Evolutionary conservation across 2,888 invertebrate genomes (phyloP).

Genomic region (Maniola hyperantus): DNA sequence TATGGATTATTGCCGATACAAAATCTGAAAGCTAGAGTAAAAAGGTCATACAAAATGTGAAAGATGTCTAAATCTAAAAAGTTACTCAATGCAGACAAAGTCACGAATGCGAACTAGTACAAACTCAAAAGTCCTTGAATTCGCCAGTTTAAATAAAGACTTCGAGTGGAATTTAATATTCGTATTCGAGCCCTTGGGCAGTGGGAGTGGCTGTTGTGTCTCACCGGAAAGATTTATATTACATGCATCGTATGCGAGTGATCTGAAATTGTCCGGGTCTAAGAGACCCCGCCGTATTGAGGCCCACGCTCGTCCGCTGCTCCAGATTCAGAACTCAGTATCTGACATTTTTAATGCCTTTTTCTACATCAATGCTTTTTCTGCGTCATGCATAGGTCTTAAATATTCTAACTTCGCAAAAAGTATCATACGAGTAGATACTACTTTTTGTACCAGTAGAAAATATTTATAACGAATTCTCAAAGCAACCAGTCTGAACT

Average conservation of each 20-base stretch:
- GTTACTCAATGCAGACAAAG: neutral
- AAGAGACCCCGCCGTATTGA: slow-evolving; percentile 56
- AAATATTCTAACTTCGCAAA: neutral
- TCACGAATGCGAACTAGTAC: slow-evolving; percentile 34
- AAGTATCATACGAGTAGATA: no score
- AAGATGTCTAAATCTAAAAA: no score
- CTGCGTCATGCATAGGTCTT: no score
- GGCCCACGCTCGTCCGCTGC: slow-evolving; percentile 69
- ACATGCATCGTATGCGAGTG: slow-evolving; percentile 79
- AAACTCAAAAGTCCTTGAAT: slow-evolving; percentile 67
- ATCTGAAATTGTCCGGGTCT: slow-evolving; percentile 76
- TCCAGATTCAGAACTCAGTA: neutral
- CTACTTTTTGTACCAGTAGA: no score
- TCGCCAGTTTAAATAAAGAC: slow-evolving; percentile 70
- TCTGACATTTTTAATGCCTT: neutral
- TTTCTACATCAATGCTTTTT: no score
- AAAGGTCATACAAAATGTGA: no score
- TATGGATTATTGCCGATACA: no score
- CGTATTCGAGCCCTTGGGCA: slow-evolving; percentile 72
- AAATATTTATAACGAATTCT: no score
- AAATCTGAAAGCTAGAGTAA: no score
- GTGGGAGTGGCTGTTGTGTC: slow-evolving; percentile 80
- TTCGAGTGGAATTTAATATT: slow-evolving; percentile 80
- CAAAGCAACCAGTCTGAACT: no score
- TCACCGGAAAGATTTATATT: slow-evolving; percentile 83